Conservation (phyloP, 2,888 invertebrate genomes). For the Tholera decimalis region DNA sequence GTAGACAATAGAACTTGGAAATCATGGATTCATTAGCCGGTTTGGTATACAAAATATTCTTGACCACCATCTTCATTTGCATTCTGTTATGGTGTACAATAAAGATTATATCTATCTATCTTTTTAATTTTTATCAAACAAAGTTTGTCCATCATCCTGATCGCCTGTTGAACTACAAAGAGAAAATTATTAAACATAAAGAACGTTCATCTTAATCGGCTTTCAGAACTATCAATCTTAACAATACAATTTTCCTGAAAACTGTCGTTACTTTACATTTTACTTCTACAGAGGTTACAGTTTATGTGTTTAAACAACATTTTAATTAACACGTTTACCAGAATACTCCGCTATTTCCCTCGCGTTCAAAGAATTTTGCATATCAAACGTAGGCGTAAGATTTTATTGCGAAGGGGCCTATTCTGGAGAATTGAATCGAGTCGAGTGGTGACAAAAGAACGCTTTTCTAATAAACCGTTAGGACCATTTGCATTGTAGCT, state of each 20-base stretch:
- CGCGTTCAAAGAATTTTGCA: slow-evolving; percentile 80
- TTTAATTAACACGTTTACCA: slow-evolving; percentile 52
- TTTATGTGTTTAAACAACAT: slow-evolving; percentile 6
- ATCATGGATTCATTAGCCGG: not conserved
- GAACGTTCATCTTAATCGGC: not conserved
- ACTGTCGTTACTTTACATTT: not conserved
- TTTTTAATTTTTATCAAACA: too few species aligned
- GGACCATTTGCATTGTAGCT: slow-evolving; percentile 56
- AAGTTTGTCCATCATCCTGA: not conserved
- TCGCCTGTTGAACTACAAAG: not conserved
- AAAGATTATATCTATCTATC: too few species aligned
- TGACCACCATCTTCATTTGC: too few species aligned
- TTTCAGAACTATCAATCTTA: not conserved
- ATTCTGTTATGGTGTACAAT: too few species aligned
- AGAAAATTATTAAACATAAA: not conserved
- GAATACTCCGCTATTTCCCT: slow-evolving; percentile 70
- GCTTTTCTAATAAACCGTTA: slow-evolving; percentile 60
- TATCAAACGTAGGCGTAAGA: slow-evolving; percentile 83
- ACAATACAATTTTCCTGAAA: not conserved
- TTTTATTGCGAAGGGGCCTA: slow-evolving; percentile 80
- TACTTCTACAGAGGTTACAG: slow-evolving; percentile 1
- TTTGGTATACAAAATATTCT: too few species aligned
- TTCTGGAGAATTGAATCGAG: slow-evolving; percentile 71
- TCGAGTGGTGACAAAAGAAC: slow-evolving; percentile 59
- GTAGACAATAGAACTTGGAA: not conserved